Percentiles rank a stretch among this genome's conserved stretches.
Conservation (phyloP, 1,140 invertebrate genomes). For the Bombus cullumanus region DNA sequence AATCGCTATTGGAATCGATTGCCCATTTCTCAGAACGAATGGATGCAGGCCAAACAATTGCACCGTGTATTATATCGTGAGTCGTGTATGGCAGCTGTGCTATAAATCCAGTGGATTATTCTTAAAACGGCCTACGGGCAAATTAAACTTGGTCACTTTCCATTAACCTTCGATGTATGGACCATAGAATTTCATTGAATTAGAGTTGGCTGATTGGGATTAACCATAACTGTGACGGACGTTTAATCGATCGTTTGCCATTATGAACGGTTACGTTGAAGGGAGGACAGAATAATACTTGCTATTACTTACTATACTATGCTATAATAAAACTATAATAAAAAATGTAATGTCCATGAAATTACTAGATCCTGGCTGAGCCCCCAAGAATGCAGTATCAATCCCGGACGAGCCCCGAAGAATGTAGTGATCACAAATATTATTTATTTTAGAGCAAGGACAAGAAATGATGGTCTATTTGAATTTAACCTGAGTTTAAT, state of each 20-base stretch:
- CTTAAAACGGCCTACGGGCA: slow-evolving; percentile 31
- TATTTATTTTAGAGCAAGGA: too few relatives aligned
- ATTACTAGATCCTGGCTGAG: too few relatives aligned
- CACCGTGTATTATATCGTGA: not conserved
- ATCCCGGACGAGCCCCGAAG: too few relatives aligned
- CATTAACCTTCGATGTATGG: slow-evolving; percentile 56
- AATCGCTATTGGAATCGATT: slow-evolving; percentile 2
- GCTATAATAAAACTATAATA: too few relatives aligned
- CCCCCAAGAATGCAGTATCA: too few relatives aligned
- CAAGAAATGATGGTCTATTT: too few relatives aligned
- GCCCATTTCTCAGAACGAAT: slow-evolving; percentile 1
- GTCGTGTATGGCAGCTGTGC: not conserved
- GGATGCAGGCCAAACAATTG: not conserved
- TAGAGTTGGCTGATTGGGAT: slow-evolving; percentile 3
- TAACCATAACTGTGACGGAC: slow-evolving; percentile 9
- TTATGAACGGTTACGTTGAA: not conserved
- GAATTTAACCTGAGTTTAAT: too few relatives aligned
- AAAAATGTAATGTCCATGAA: not conserved
- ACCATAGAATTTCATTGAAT: slow-evolving; percentile 25
- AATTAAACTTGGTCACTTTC: slow-evolving; percentile 35
- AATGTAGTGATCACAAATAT: too few relatives aligned
- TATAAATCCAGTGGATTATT: slow-evolving; percentile 48
- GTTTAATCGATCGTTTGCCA: slow-evolving; percentile 17
- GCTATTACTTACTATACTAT: not conserved
- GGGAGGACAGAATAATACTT: not conserved